Base-by-base conservation (phyloP, 2,888 invertebrate genomes). In the Orchestes rusci region DNA sequence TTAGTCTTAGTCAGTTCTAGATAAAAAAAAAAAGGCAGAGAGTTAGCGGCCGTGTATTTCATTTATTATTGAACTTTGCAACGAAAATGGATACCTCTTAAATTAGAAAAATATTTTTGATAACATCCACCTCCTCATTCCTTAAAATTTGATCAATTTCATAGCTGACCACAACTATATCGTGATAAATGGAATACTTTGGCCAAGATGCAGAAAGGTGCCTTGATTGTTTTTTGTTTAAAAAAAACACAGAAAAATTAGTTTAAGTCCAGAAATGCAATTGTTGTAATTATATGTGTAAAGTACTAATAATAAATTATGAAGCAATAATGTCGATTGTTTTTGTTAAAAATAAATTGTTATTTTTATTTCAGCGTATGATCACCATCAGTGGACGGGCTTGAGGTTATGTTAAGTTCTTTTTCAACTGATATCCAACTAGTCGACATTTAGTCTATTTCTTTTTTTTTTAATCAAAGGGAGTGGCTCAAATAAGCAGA, bases 191-290 rank as follows among this genome's bases (percentile, higher is more conserved):
- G 54, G 53, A 57, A 53, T 49, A 51, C 46, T 50, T 58, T 55
- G 54, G 53, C 46, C 10, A 8, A 51, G 56, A 58, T 60, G 58
- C 61, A 64, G 66, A 66, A 66, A 60, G 68, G 68, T 68, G 68
- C 68, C 68, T 68, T 68, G 67, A 65, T 66, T 65, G 64, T 67
- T 67, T 64, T 64, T 64, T 64, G 64, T 63, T 67, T 65, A 53
- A 57, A 52, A 53, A 60, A 61, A 59, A 58, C 58, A 60, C 57
- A 59, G 55, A 59, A 54, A 60, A 60, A 63, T 64, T 59, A 58
- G 58, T 60, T 53, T 62, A 59, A 60, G 58, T 56, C 56, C 59
- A 55, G 57, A 61, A 64, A 64, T 59, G 60, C 62, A 62, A 59
- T 65, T 66, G 65, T 67, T 68, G 65, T 68, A 67, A 62, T 56